Base-by-base conservation (phyloP, 2,797 vertebrate species). In the Dendrocincla tyrannina region DNA sequence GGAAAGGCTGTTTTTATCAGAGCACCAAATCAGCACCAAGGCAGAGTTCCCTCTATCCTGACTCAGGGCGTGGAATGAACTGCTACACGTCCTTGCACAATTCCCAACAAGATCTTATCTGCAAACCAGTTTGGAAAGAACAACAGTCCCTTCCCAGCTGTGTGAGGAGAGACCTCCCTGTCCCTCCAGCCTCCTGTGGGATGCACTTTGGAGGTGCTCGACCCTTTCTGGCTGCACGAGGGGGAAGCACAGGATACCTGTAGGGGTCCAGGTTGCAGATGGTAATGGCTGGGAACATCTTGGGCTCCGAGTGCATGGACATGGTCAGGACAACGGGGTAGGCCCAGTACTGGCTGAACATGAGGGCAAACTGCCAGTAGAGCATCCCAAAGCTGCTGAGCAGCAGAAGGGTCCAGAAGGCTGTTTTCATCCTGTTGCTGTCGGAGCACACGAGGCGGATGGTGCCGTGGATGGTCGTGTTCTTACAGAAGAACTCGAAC, bases 401-500 rank as follows among this genome's bases (percentile, higher is more conserved):
- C 16, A 97, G 91, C 35, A 98, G 97, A 55, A 98, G 93, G 1
- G 85, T 92, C 98, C 97, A 98, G 32, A 97, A 96, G 0, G 94
- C 93, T 0, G 94, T 96, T 52, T 97, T 97, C 89, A 97, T 93
- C 75, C 84, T 89, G 41, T 97, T 97, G 41, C 58, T 77, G 84
- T 44, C 73, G 0, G 97, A 98, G 92, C 98, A 97, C 1, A 97
- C 96, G 0, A 98, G 97, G 68, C 97, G 97, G 55, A 97, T 46
- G 24, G 97, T 91, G 32, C 98, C 97, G 0, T 98, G 98, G 89
- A 98, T 97, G 1, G 97, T 98, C 9, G 95, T 96, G 55, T 98
- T 96, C 68, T 95, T 86, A 14, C 98, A 98, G 95, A 98, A 98
- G 88, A 98, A 98, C 85, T 97, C 94, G 39, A 98, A 96, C 79